These are phyloP conservation scores for Elanus axillaris DNA, from an alignment of 2,113 vertebrate genomes.

Conservation along the genomic window DNA sequence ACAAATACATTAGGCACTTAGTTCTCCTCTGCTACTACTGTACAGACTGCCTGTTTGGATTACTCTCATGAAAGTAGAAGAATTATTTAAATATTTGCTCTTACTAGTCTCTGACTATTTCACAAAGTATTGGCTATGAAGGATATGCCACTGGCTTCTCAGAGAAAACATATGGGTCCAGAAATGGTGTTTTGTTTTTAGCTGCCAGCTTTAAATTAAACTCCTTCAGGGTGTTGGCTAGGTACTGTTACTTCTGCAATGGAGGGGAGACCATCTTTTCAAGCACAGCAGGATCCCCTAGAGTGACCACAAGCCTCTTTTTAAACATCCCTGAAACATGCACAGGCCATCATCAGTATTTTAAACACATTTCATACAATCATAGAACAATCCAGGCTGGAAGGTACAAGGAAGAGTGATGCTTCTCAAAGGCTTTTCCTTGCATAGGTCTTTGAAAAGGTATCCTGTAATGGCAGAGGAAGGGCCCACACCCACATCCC, in stretches of 20 bases:
- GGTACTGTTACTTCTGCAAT: not conserved
- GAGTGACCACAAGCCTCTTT: not conserved
- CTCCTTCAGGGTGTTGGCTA: not conserved
- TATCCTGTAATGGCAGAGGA: not conserved
- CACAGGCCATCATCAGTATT: not conserved
- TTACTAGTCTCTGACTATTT: not conserved
- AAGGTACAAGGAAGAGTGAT: not conserved
- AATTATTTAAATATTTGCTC: not conserved
- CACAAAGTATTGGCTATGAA: not conserved
- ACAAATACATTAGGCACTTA: not conserved
- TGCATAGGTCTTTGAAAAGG: not conserved
- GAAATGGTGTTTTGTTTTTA: not conserved
- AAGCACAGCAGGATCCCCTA: not conserved
- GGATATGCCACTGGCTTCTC: not conserved
- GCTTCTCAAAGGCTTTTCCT: not conserved
- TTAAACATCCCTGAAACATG: not conserved
- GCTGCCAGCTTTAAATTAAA: not conserved
- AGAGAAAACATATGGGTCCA: not conserved
- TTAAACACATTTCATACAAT: not conserved
- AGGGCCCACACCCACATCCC: not conserved
- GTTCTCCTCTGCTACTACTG: not conserved
- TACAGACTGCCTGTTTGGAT: not conserved
- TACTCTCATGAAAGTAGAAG: rapidly evolving
- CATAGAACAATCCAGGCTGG: not conserved
- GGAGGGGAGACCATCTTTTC: not conserved